Percentiles rank a stretch among this genome's conserved stretches.
Evolutionary conservation across 2,113 vertebrate species (phyloP).

Genomic region (Willisornis vidua): DNA sequence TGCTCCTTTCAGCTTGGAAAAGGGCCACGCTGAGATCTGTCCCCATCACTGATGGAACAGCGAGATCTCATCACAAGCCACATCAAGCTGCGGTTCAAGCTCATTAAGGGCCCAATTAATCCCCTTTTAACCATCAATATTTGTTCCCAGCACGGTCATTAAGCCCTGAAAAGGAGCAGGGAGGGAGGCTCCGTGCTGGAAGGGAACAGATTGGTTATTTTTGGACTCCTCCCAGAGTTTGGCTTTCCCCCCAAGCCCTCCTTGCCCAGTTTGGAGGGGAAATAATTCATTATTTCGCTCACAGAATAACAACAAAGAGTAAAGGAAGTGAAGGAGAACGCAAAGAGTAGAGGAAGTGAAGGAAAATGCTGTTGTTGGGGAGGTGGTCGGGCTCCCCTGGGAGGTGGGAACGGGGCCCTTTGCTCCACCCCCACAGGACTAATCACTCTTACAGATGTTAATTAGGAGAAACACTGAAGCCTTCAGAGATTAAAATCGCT

Average conservation of each 20-base stretch:
- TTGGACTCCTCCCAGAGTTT: neutral
- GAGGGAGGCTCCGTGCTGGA: neutral
- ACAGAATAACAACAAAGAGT: neutral
- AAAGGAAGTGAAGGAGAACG: neutral
- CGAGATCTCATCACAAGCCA: neutral
- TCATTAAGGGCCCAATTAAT: constrained; percentile 31
- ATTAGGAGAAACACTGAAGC: neutral
- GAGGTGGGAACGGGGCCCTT: neutral
- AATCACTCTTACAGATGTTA: neutral
- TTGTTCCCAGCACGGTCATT: neutral
- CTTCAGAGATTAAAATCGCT: fast-evolving
- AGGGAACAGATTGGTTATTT: neutral
- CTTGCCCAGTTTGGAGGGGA: neutral
- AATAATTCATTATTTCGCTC: neutral
- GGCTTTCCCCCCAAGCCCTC: neutral
- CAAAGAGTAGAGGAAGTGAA: neutral
- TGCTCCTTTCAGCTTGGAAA: neutral
- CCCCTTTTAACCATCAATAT: neutral
- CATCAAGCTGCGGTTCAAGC: neutral
- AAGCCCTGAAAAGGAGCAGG: neutral
- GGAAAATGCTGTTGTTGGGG: neutral
- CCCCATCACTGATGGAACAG: neutral
- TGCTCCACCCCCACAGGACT: neutral
- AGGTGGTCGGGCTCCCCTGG: neutral
- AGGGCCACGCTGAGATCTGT: neutral